Evolutionary conservation across 1,140 invertebrate genomes (phyloP), one percentile per base, ranked within the genome.

Genomic region (Delia radicum): DNA sequence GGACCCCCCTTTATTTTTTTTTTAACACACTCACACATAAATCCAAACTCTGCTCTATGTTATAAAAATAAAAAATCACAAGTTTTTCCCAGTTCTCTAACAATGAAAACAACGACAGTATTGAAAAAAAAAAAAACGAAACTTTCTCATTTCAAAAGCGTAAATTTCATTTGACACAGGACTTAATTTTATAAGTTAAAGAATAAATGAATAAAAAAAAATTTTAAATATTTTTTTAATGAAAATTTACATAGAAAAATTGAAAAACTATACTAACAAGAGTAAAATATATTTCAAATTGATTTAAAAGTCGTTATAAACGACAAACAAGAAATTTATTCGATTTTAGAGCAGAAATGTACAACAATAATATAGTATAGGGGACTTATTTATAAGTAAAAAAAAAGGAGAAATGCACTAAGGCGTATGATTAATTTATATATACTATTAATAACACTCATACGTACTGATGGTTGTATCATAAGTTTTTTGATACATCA

Each of bases 141-240:
- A 81, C 82, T 81, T 82, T 74, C 79, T 78, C 81, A 82, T 81
- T 80, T 78, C 33, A 48, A 15, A 73, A 73, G 71, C 61, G 77
- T 63, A 78, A 76, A 74, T 74, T 78, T 72, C 42, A 72, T 73
- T 73, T 74, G 73, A 74, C 73, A 74, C 73, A 74, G n/a, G 26
- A 33, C 73, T 74, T 74, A 71, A 27, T 65, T 29, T 55, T 46
- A 72, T 72, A 73, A 73, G 65, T 33, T 69, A 69, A 69, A 12
- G 18, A 69, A 69, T 55, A 55, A 21, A 31, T n/a, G n/a, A n/a
- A 26, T 27, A 63, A 27, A 27, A 67, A 69, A 69, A 27, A 33
- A 13, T 18, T 18, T 69, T 69, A 8, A 24, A 48, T 27, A 33
- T 28, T 12, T 28, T 46, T 48, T 73, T 73, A 55, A 55, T 15